These are phyloP conservation scores for Labia minor DNA, from an alignment of 2,888 invertebrate genomes.

Conservation along the genomic window DNA sequence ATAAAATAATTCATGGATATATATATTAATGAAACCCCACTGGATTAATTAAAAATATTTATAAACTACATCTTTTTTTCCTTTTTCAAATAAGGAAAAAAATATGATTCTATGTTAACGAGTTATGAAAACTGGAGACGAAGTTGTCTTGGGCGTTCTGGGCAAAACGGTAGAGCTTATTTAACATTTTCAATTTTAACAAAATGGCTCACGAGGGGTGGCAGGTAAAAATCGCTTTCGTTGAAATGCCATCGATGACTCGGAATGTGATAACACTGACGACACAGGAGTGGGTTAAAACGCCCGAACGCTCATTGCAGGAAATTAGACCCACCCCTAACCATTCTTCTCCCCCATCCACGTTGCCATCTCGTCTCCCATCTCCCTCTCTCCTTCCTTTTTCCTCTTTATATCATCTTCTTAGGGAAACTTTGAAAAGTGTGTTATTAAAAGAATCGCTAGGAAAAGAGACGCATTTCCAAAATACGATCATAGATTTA, in stretches of 20 bases:
- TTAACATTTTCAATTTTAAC: slow-evolving; percentile 1
- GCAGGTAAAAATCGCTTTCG: slow-evolving; percentile 13
- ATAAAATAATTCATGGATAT: too few relatives aligned
- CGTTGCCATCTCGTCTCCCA: not conserved
- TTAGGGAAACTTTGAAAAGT: not conserved
- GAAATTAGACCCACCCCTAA: not conserved
- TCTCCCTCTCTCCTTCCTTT: not conserved
- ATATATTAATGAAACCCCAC: too few relatives aligned
- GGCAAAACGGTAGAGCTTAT: slow-evolving; percentile 4
- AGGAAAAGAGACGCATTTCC: not conserved
- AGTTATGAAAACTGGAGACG: not conserved
- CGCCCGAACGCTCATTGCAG: not conserved
- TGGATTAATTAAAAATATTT: too few relatives aligned
- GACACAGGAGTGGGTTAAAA: not conserved
- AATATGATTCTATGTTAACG: not conserved
- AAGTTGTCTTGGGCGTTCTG: not conserved
- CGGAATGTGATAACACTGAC: not conserved
- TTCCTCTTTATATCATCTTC: not conserved
- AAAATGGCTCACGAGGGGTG: not conserved
- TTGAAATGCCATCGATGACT: not conserved
- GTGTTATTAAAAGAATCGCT: not conserved
- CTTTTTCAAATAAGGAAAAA: not conserved
- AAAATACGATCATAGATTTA: not conserved
- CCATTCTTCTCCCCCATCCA: not conserved
- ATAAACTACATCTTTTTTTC: too few relatives aligned